Evolutionary conservation across 2,113 vertebrate genomes (phyloP).

Genomic region (Aythya baeri): DNA sequence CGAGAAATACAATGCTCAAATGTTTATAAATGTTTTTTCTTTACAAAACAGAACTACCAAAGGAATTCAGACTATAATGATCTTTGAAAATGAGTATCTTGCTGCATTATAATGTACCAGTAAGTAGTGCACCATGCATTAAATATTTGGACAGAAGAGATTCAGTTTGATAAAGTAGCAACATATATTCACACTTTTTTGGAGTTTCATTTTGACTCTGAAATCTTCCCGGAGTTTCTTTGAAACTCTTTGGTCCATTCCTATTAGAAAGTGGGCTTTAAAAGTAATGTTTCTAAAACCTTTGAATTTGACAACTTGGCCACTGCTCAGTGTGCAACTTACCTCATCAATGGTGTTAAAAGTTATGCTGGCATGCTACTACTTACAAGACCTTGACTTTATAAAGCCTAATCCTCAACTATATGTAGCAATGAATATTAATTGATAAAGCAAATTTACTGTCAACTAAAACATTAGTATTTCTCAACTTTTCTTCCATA

Average conservation of each 20-base stretch:
- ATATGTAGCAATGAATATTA: slow-evolving; percentile 50
- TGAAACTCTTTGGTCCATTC: slow-evolving; percentile 93
- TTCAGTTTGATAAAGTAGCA: slow-evolving; percentile 61
- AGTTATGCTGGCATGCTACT: slow-evolving; percentile 53
- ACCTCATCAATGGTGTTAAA: slow-evolving; percentile 57
- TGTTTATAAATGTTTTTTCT: slow-evolving; percentile 74
- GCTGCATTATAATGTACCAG: slow-evolving; percentile 63
- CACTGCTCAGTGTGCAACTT: slow-evolving; percentile 45
- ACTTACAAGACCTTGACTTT: slow-evolving; percentile 58
- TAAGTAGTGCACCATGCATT: slow-evolving; percentile 74
- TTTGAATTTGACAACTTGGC: slow-evolving; percentile 52
- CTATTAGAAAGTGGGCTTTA: slow-evolving; percentile 63
- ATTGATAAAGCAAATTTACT: slow-evolving; percentile 62
- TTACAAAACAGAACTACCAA: slow-evolving; percentile 70
- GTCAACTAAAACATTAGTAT: slow-evolving; percentile 71
- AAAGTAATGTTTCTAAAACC: slow-evolving; percentile 42
- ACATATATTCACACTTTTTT: slow-evolving; percentile 61
- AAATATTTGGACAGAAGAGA: slow-evolving; percentile 68
- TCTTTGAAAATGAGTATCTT: slow-evolving; percentile 64
- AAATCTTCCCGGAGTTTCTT: slow-evolving; percentile 77
- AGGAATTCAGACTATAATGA: slow-evolving; percentile 65
- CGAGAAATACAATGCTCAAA: slow-evolving; percentile 85
- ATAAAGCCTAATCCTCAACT: slow-evolving; percentile 48
- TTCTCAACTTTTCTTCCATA: slow-evolving; percentile 62
- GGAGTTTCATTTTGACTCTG: slow-evolving; percentile 75